These are phyloP conservation scores for Phyllopteryx taeniolatus DNA, from an alignment of 2,113 vertebrate species.

Conservation along the genomic window DNA sequence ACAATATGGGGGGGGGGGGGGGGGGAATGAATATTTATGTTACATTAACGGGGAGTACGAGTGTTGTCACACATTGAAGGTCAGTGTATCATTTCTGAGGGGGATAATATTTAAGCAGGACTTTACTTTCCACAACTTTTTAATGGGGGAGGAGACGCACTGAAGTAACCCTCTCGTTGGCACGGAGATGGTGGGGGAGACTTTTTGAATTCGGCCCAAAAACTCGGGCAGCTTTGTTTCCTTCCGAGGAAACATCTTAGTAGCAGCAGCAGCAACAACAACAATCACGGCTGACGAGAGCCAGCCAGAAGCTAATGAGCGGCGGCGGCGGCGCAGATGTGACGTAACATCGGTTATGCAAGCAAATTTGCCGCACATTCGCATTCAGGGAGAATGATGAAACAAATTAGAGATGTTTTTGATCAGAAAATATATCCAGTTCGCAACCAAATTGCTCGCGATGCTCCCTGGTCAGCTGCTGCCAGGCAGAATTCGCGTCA, in stretches of 20 bases:
- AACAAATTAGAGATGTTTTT: background rate
- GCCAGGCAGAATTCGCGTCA: background rate
- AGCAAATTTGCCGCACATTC: conserved; percentile 12
- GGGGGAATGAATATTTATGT: background rate
- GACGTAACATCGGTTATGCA: conserved; percentile 44
- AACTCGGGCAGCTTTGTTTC: background rate
- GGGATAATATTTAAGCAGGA: background rate
- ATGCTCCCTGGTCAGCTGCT: background rate
- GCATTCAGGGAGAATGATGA: background rate
- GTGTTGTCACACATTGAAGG: background rate
- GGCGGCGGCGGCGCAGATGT: conserved; percentile 1
- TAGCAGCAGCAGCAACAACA: conserved; percentile 3
- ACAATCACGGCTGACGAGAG: background rate
- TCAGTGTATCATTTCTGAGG: background rate
- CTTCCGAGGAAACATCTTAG: conserved; percentile 19
- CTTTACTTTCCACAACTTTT: background rate
- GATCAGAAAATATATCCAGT: background rate
- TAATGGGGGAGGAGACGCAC: background rate
- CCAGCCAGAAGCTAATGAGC: conserved; percentile 23
- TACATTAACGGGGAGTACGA: background rate
- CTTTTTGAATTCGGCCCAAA: background rate
- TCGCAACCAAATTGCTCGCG: background rate
- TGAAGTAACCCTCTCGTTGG: background rate
- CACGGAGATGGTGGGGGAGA: background rate
- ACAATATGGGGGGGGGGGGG: too few species aligned